Evolutionary conservation across 2,888 invertebrate genomes (phyloP).

Genomic region (Rhopalosiphum nymphaeae): DNA sequence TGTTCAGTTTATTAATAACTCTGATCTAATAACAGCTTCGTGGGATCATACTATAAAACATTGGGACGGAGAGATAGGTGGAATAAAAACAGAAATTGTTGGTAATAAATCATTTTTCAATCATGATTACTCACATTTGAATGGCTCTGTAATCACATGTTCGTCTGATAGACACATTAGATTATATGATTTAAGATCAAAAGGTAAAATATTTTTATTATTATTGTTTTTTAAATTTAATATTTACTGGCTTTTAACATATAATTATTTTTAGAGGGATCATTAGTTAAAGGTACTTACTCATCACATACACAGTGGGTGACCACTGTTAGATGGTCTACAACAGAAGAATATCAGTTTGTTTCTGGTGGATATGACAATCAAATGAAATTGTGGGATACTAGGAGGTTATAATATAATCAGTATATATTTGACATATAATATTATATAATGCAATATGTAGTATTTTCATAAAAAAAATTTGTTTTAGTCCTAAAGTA

Average conservation of each 20-base stretch:
- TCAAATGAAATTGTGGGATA: constrained; percentile 95
- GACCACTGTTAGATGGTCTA: constrained; percentile 90
- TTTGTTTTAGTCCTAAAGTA: constrained; percentile 81
- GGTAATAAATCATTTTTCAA: constrained; percentile 93
- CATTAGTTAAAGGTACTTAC: constrained; percentile 88
- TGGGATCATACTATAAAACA: constrained; percentile 96
- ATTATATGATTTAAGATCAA: constrained; percentile 91
- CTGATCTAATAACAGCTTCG: constrained; percentile 86
- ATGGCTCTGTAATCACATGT: constrained; percentile 82
- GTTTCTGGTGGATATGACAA: constrained; percentile 94
- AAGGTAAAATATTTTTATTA: constrained; percentile 74
- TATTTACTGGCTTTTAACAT: background rate
- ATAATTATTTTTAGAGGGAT: constrained; percentile 77
- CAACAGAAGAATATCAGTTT: constrained; percentile 84
- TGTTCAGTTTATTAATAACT: constrained; percentile 83
- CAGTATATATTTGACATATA: background rate
- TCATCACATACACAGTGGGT: constrained; percentile 94
- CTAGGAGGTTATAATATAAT: constrained; percentile 78
- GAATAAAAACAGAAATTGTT: constrained; percentile 83
- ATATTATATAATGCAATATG: background rate
- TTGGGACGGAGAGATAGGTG: constrained; percentile 92
- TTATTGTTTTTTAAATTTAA: background rate
- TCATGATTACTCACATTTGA: constrained; percentile 84
- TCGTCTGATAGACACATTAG: constrained; percentile 93
- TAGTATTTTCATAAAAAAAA: background rate